Conservation (phyloP, 1,140 invertebrate genomes). For the Nymphalis io region DNA sequence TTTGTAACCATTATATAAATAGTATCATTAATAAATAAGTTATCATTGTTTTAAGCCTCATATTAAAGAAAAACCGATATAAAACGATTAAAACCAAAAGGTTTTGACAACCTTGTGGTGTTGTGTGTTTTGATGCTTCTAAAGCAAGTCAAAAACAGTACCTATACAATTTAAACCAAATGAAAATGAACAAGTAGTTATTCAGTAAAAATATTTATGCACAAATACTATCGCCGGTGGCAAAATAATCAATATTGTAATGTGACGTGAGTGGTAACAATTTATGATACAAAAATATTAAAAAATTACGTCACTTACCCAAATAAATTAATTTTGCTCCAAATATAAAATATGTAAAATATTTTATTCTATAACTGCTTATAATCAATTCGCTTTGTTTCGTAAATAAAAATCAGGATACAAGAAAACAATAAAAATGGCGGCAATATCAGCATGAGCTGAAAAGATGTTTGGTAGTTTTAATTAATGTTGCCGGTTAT, state of each 20-base stretch:
- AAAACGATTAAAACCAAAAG: too few species aligned
- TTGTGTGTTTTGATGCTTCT: background rate
- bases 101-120: background rate
- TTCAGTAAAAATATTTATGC: background rate
- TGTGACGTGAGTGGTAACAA: slow-evolving; percentile 32
- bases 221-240: slow-evolving; percentile 29
- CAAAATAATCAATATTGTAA: slow-evolving; percentile 43
- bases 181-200: background rate
- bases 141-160: background rate
- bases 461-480: slow-evolving; percentile 26
- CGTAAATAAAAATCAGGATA: slow-evolving; percentile 25
- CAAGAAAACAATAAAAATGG: slow-evolving; percentile 55
- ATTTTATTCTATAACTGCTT: slow-evolving; percentile 3
- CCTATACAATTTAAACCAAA: background rate
- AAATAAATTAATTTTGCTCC: slow-evolving; percentile 5
- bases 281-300: slow-evolving; percentile 13
- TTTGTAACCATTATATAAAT: too few species aligned
- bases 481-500: slow-evolving; percentile 26
- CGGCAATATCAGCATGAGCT: slow-evolving; percentile 45
- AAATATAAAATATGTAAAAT: background rate
- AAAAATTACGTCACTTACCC: slow-evolving; percentile 29
- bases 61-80: too few species aligned
- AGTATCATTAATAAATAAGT: too few species aligned
- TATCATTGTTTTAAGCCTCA: too few species aligned
- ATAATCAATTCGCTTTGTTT: slow-evolving; percentile 5